A percentile compares a stretch with the other conserved stretches of the same genome.
Evolutionary conservation across 1,140 invertebrate species (phyloP).

Genomic region (Hirudo medicinalis): DNA sequence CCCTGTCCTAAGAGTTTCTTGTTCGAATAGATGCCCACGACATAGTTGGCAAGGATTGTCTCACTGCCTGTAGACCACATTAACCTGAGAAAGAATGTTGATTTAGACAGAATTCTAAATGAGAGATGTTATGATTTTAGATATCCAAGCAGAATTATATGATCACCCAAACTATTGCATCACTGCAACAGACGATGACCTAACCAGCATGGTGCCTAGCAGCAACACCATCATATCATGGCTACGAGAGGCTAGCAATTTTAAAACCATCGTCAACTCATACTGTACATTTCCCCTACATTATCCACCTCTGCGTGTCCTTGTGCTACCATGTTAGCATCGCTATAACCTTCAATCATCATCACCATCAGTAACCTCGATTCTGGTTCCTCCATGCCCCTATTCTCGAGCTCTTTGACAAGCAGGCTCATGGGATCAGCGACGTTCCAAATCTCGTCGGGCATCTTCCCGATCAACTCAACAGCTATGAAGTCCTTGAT

Average conservation of each 20-base stretch:
- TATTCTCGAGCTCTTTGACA: slow-evolving; percentile 46
- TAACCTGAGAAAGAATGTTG: slow-evolving; percentile 39
- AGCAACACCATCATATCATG: no score
- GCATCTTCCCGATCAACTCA: slow-evolving; percentile 62
- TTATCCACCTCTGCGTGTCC: no score
- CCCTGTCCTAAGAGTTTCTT: slow-evolving; percentile 66
- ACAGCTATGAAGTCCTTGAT: slow-evolving; percentile 72
- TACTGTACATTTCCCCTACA: no score
- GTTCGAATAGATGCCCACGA: slow-evolving; percentile 70
- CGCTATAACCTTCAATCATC: no score
- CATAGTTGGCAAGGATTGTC: slow-evolving; percentile 64
- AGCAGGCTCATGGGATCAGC: slow-evolving; percentile 60
- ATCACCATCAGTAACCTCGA: slow-evolving; percentile 9
- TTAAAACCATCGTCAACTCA: no score
- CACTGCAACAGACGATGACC: no score
- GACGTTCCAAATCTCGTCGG: slow-evolving; percentile 63
- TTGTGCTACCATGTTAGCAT: no score
- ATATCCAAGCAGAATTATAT: slow-evolving; percentile 2
- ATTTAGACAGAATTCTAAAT: background rate
- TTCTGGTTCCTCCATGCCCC: slow-evolving; percentile 56
- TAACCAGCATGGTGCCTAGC: no score
- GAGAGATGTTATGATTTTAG: background rate
- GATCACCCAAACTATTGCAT: no score
- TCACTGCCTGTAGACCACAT: slow-evolving; percentile 60
- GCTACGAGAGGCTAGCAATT: no score